Evolutionary conservation across 2,888 invertebrate species (phyloP).

Genomic region (Tetheella fluctuosa): DNA sequence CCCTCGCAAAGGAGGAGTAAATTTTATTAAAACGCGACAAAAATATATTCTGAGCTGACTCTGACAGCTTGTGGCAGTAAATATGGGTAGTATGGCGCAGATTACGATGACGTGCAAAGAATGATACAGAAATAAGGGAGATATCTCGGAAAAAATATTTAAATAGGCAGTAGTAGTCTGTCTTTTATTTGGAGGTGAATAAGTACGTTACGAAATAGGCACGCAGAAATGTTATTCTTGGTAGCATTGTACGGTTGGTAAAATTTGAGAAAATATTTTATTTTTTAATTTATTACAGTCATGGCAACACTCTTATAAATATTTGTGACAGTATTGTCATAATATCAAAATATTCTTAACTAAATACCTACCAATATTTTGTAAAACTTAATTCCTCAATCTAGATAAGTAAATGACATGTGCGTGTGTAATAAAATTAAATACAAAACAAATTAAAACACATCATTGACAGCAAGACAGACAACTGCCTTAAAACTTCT

Average conservation of each 20-base stretch:
- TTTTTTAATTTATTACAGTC: background rate
- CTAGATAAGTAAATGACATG: background rate
- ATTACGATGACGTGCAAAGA: slow-evolving; percentile 29
- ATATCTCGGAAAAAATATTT: slow-evolving; percentile 8
- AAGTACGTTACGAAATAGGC: background rate
- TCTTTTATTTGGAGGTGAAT: slow-evolving; percentile 5
- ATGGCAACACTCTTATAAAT: no score
- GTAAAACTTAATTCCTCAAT: no score
- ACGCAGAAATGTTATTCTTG: slow-evolving; percentile 1
- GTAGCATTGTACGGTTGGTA: background rate
- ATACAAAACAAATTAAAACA: slow-evolving; percentile 59
- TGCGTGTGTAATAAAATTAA: slow-evolving; percentile 15
- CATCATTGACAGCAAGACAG: slow-evolving; percentile 68
- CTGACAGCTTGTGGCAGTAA: slow-evolving; percentile 42
- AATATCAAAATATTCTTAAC: no score
- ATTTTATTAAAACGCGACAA: slow-evolving; percentile 65
- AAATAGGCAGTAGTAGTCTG: slow-evolving; percentile 1
- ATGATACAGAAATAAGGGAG: slow-evolving; percentile 24
- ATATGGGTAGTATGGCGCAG: slow-evolving; percentile 30
- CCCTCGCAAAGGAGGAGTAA: slow-evolving; percentile 43
- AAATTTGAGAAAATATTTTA: slow-evolving; percentile 15
- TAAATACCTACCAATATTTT: no score
- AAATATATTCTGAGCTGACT: slow-evolving; percentile 47
- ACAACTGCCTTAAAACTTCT: slow-evolving; percentile 59
- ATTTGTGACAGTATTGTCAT: no score